phyloP scores from a whole-genome alignment of 2,797 vertebrate genomes.

The Heteromormyrus szaboi region DNA sequence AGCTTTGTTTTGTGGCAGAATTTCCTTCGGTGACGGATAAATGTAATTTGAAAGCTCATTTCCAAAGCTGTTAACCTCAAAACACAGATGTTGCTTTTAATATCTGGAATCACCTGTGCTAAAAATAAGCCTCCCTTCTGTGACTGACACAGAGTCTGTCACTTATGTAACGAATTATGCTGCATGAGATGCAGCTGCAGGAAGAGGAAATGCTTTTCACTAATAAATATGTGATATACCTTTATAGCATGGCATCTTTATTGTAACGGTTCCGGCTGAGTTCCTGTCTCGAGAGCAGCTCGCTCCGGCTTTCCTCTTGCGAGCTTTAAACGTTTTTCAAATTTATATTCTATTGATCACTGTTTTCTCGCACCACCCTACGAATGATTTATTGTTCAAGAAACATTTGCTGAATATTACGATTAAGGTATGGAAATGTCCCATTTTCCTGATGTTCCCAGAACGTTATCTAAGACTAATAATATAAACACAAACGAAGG shows the following conservation, averaged over 20 bases:
- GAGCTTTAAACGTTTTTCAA: not conserved
- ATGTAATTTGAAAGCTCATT: slow-evolving; percentile 11
- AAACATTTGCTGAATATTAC: not conserved
- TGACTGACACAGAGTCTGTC: not conserved
- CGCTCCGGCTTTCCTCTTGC: not conserved
- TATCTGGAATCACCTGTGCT: not conserved
- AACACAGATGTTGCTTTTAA: slow-evolving; percentile 1
- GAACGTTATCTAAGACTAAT: not conserved
- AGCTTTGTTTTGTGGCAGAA: slow-evolving; percentile 14
- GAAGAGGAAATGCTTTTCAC: not conserved
- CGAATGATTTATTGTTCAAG: not conserved
- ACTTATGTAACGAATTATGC: not conserved
- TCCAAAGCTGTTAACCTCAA: not conserved
- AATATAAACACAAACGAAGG: not conserved
- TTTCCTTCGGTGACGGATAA: slow-evolving; percentile 8
- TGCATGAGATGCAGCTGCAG: not conserved
- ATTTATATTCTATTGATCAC: not conserved
- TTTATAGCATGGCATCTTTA: not conserved
- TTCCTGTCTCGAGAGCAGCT: not conserved
- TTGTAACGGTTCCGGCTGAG: not conserved
- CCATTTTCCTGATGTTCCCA: not conserved
- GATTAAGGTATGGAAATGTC: not conserved
- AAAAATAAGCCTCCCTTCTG: not conserved
- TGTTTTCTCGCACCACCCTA: not conserved
- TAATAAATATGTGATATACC: not conserved